phyloP scores from a whole-genome alignment of 2,113 vertebrate species.

The Mirza zaza region DNA sequence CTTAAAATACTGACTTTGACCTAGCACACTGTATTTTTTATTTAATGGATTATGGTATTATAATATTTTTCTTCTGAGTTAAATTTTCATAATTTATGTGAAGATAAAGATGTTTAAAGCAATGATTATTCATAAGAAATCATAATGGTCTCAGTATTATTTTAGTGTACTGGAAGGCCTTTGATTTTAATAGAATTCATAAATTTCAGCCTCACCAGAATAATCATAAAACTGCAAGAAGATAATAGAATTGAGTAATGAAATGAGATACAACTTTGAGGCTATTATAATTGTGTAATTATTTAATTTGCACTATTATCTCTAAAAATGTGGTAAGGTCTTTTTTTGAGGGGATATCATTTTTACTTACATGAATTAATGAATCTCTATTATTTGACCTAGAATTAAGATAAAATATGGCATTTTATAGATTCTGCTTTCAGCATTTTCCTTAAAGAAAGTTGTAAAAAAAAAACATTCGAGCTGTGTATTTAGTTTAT shows the following conservation, averaged over 20 bases:
- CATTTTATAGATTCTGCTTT: constrained; percentile 59
- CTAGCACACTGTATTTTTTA: constrained; percentile 71
- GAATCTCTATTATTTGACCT: constrained; percentile 67
- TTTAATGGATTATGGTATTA: constrained; percentile 69
- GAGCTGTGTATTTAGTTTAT: constrained; percentile 50
- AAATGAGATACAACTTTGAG: constrained; percentile 50
- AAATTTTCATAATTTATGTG: constrained; percentile 74
- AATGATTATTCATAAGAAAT: constrained; percentile 71
- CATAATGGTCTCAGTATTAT: constrained; percentile 47
- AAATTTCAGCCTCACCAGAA: constrained; percentile 46
- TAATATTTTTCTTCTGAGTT: constrained; percentile 75
- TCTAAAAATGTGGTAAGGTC: constrained; percentile 25
- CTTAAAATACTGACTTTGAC: constrained; percentile 66
- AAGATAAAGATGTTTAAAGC: constrained; percentile 80
- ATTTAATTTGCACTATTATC: constrained; percentile 64
- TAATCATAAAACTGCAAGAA: constrained; percentile 48
- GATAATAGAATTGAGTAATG: constrained; percentile 38
- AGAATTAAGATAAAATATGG: constrained; percentile 56
- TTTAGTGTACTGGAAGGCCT: constrained; percentile 57
- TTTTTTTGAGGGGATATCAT: constrained; percentile 54
- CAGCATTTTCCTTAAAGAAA: constrained; percentile 59
- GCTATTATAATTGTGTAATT: constrained; percentile 53
- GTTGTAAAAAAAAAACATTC: neutral
- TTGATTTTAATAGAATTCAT: constrained; percentile 63
- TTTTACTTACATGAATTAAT: constrained; percentile 67